Evolutionary conservation across 2,113 vertebrate genomes (phyloP), one percentile per base, ranked within the genome.

Genomic region (Bagarius yarrelli): DNA sequence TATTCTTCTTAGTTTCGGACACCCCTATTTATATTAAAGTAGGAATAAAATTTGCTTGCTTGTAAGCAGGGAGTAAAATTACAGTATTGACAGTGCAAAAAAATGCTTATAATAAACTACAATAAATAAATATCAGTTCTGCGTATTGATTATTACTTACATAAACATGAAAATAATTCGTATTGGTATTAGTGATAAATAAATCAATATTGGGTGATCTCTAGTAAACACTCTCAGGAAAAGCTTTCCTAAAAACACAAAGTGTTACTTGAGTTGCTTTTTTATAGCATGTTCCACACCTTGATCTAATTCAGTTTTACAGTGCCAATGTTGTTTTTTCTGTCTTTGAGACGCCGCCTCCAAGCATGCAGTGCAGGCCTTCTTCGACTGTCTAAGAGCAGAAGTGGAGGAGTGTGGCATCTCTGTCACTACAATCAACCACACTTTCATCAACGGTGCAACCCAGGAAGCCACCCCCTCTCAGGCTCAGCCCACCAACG

Each of bases 351-450:
- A 98, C 16, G 94, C 97, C 0, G 97, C 97, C 34, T 98, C 97
- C 3, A 99, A 99, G 84, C 98, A 99, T 0, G 98, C 97, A 0
- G 94, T 91, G 0, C 94, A 96, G n/a, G 97, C 96, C 2, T 99
- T 99, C 91, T 99, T 98, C 4, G 97, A 99, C 87, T 97, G 96
- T 73, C 94, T 99, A 74, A 88, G 97, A 78, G 95, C 97, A 0
- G 98, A 99, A 81, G 95, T 99, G 88, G 95, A 97, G 87, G 96
- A 99, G 85, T 98, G 93, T 0, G 94, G 95, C 13, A 92, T 99
- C 13, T 90, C 91, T 0, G 94, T 99, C 82, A 98, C 95, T 92
- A 97, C 95, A 2, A 92, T 99, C 85, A 96, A 91, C 86, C 97
- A 98, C 6, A 96, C 96, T 18, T 99, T 97, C 89, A 95, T 99